Evolutionary conservation across 2,113 vertebrate genomes (phyloP), one percentile per base, ranked within the genome.

Genomic region (Heliornis fulica): DNA sequence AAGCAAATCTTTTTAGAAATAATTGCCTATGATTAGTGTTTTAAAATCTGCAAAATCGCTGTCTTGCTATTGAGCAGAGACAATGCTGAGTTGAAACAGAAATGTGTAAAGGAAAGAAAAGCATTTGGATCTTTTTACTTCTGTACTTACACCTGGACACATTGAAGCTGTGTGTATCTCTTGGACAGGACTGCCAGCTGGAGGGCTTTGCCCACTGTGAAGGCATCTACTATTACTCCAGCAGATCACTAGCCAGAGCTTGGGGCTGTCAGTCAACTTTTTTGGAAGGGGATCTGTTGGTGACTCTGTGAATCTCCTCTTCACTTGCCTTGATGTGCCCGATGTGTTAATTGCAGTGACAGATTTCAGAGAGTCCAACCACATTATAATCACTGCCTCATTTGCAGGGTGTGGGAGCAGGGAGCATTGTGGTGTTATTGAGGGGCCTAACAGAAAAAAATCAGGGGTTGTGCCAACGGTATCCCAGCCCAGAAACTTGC

Each of bases 31-130:
- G 87, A 74, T 95, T 87, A 96, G 57, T 50, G 83, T 95, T 93
- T 91, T 87, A 93, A 79, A 95, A 74, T 90, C 65, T 94, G 95
- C 61, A 83, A 79, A 96, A 96, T 90, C 13, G 7, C 90, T 81
- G 56, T 65, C 92, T 93, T 87, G 84, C 79, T 92, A 93, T 91
- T 89, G 87, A 97, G 65, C 46, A 50, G 78, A 94, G 61, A 97
- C 78, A 95, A 95, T 91, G 89, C 63, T 57, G 65, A 89, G 66
- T 60, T 93, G 94, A 94, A 96, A 95, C 69, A 96, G 91, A 94
- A 96, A 89, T 82, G 74, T 36, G 45, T 87, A 91, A 84, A 90
- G n/a, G 68, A 46, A 95, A 95, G 50, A 86, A 91, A 89, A 83
- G 64, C 54, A 19, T 87, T 78, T 83, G 51, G 66, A 93, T 77